Percentiles rank a stretch among this genome's conserved stretches.
These are phyloP conservation scores for Aphidius gifuensis DNA, from an alignment of 1,140 invertebrate species.

Conservation along the genomic window DNA sequence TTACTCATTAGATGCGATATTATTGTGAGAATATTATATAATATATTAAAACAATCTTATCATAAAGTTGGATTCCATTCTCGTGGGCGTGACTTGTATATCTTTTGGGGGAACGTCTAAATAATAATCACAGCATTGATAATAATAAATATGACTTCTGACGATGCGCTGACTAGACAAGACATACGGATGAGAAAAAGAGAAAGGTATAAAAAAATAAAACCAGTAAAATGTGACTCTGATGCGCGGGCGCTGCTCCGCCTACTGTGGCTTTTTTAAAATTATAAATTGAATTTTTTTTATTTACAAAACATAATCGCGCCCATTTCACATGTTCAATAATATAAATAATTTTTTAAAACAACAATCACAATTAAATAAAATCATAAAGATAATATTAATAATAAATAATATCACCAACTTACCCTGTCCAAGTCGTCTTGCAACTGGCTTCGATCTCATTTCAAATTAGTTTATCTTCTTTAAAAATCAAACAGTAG, in stretches of 20 bases:
- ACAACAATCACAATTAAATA: background rate
- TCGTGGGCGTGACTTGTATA: background rate
- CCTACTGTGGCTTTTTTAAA: conserved; percentile 29
- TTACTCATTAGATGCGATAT: too few relatives aligned
- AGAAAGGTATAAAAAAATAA: conserved; percentile 16
- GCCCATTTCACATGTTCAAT: background rate
- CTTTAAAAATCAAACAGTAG: too few relatives aligned
- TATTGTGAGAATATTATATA: too few relatives aligned
- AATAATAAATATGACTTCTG: conserved; percentile 29
- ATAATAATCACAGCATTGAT: background rate
- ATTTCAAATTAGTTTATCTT: conserved; percentile 37
- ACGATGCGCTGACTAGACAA: conserved; percentile 43
- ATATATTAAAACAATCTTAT: too few relatives aligned
- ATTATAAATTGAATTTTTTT: too few relatives aligned
- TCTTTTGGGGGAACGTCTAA: background rate
- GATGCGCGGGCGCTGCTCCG: conserved; percentile 46
- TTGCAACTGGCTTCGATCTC: conserved; percentile 55
- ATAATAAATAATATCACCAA: conserved; percentile 20
- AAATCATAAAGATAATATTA: background rate
- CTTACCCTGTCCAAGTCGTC: conserved; percentile 55
- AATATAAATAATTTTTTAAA: background rate
- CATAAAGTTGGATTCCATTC: conserved; percentile 6
- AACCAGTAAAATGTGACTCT: conserved; percentile 31
- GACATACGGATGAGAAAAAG: conserved; percentile 20
- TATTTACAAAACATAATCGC: background rate